These are phyloP conservation scores for Tichodroma muraria DNA, from an alignment of 2,113 vertebrate species.

Conservation along the genomic window DNA sequence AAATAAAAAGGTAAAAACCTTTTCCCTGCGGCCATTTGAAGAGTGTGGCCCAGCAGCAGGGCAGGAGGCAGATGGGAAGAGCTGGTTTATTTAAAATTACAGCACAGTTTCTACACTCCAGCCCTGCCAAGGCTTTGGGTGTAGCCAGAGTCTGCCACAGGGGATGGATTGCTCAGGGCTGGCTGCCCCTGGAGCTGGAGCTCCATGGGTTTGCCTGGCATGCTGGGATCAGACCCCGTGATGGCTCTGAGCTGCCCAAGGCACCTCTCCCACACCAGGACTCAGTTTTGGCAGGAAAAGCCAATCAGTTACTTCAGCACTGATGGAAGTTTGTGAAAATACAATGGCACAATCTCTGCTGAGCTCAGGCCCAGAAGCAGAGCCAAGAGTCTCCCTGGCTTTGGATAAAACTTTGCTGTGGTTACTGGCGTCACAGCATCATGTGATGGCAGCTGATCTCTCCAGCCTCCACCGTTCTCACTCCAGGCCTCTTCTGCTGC, in stretches of 20 bases:
- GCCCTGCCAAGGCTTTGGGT: slow-evolving; percentile 17
- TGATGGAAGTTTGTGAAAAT: not conserved
- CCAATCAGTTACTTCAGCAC: not conserved
- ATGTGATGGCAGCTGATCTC: slow-evolving; percentile 1
- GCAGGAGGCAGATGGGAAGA: not conserved
- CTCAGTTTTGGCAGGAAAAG: not conserved
- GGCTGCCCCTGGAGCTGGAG: not conserved
- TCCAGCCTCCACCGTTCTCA: not conserved
- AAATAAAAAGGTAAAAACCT: not conserved
- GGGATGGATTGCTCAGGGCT: not conserved
- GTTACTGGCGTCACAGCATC: not conserved
- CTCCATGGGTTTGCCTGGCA: not conserved
- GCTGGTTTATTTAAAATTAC: not conserved
- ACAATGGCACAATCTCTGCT: not conserved
- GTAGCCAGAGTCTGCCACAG: not conserved
- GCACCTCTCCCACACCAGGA: not conserved
- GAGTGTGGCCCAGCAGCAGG: not conserved
- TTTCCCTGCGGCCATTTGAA: not conserved
- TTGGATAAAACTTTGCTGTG: not conserved
- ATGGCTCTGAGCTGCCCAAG: not conserved
- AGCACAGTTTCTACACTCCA: not conserved
- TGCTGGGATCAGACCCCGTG: not conserved
- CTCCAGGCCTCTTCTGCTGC: not conserved
- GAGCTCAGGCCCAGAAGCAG: not conserved
- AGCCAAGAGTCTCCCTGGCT: slow-evolving; percentile 1